Base-by-base conservation (phyloP, 2,888 invertebrate genomes). In the Liodrosophila aerea region DNA sequence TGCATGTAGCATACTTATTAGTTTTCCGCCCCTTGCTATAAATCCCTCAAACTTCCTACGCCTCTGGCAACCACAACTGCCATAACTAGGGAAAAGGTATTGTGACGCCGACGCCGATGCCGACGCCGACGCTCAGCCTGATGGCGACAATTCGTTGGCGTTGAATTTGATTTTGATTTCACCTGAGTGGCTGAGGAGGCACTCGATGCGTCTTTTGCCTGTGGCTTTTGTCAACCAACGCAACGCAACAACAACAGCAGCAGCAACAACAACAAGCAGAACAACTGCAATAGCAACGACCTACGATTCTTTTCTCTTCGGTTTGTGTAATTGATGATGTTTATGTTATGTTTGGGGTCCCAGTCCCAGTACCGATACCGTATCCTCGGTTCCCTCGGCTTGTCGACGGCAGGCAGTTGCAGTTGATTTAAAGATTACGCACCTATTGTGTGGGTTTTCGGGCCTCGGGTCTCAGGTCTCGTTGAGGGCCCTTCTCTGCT, bases 111-210 rank as follows among this genome's bases (percentile, higher is more conserved):
- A 52, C 51, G 53, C 9, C 12, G 49, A 18, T 13, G 36, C 16
- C 8, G 27, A 43, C 18, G 12, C 34, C 33, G 16, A 29, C 27
- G 29, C 22, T 15, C 33, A 43, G 34, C 31, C 39, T 33, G 36
- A 41, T 49, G 46, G 44, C 57, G 50, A 43, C 63, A 53, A 67
- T 60, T 71, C 64, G 75, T 62, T 84, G 84, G 78, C 78, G 84
- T 84, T 81, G 83, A 80, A 80, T 81, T 81, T 84, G 78, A 81
- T 84, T 81, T 84, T 81, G 84, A 80, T 84, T 77, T 84, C 80
- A 75, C 81, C 77, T 80, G 84, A 83, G 83, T 78, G 83, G 76
- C 64, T 72, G 71, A 33, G 37, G 9, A 9, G 9, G 16, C 40
- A 18, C 29, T 43, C 33, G 22, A 11, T 47, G 34, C 16, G 49